A percentile compares a stretch with the other conserved stretches of the same genome.
Conservation (phyloP, 2,888 invertebrate genomes). For the Nebria brevicollis region DNA sequence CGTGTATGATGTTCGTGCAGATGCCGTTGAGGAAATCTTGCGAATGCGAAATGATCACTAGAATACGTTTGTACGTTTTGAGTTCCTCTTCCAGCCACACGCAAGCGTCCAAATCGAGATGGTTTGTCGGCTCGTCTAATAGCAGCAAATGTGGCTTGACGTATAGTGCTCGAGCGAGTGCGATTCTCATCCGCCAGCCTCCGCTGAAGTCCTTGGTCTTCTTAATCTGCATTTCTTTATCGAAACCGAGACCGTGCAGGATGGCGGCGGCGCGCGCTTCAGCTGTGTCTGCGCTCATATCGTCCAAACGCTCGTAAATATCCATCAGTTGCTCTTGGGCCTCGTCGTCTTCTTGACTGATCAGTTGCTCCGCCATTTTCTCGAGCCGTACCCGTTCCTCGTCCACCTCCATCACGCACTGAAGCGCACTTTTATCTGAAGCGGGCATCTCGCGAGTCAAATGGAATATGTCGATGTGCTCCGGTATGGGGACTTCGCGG, state of each 20-base stretch:
- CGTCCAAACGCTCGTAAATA: slow-evolving; percentile 96
- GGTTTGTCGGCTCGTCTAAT: slow-evolving; percentile 98
- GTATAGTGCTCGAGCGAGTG: slow-evolving; percentile 94
- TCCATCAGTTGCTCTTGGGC: slow-evolving; percentile 97
- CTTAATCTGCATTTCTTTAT: slow-evolving; percentile 83
- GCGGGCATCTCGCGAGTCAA: slow-evolving; percentile 97
- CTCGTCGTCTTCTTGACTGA: slow-evolving; percentile 87
- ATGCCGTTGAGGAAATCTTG: slow-evolving; percentile 99
- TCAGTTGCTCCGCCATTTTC: slow-evolving; percentile 89
- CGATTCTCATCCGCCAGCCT: slow-evolving; percentile 99
- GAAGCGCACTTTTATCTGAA: slow-evolving; percentile 94
- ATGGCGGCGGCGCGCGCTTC: slow-evolving; percentile 95
- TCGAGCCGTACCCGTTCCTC: slow-evolving; percentile 92
- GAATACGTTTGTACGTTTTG: slow-evolving; percentile 90
- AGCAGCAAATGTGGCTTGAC: slow-evolving; percentile 96
- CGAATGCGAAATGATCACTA: slow-evolving; percentile 98
- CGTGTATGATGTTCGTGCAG: slow-evolving; percentile 95
- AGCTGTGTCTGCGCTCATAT: slow-evolving; percentile 95
- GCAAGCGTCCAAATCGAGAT: slow-evolving; percentile 98
- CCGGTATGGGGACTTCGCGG: slow-evolving; percentile 94
- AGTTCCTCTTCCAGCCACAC: slow-evolving; percentile 99
- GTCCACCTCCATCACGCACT: slow-evolving; percentile 99
- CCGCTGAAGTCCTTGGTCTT: slow-evolving; percentile 90
- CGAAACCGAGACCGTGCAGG: slow-evolving; percentile 96
- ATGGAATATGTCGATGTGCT: slow-evolving; percentile 97